Evolutionary conservation across 2,113 vertebrate species (phyloP).

Genomic region (Oncorhynchus keta): DNA sequence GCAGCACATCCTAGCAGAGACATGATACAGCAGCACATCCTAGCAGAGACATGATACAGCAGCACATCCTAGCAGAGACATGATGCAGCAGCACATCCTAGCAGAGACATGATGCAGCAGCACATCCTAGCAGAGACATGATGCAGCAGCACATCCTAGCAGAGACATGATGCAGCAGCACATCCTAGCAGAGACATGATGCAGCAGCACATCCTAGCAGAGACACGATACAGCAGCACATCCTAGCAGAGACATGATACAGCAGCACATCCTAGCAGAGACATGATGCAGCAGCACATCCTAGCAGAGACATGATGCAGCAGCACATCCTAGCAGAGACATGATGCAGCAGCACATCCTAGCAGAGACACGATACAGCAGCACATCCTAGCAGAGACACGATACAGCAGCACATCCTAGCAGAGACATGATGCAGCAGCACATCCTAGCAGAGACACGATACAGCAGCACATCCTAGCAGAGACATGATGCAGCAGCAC

Average conservation of each 20-base stretch:
- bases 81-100: slow-evolving; percentile 2
- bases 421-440: slow-evolving; percentile 11
- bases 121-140: slow-evolving; percentile 5
- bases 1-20: background rate
- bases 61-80: slow-evolving; percentile 8
- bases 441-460: background rate
- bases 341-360: slow-evolving; percentile 14
- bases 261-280: background rate
- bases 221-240: background rate
- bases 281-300: slow-evolving; percentile 11
- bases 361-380: slow-evolving; percentile 10
- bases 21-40: slow-evolving; percentile 9
- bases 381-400: background rate
- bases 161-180: too few species aligned
- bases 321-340: background rate
- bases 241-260: slow-evolving; percentile 7
- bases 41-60: background rate
- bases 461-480: background rate
- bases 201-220: background rate
- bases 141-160: background rate
- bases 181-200: slow-evolving; percentile 8
- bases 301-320: too few species aligned
- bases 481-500: slow-evolving; percentile 14
- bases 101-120: too few species aligned
- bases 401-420: background rate